A percentile compares a stretch with the other conserved stretches of the same genome.
Evolutionary conservation across 2,797 vertebrate species (phyloP).

Genomic region (Scyliorhinus canicula): DNA sequence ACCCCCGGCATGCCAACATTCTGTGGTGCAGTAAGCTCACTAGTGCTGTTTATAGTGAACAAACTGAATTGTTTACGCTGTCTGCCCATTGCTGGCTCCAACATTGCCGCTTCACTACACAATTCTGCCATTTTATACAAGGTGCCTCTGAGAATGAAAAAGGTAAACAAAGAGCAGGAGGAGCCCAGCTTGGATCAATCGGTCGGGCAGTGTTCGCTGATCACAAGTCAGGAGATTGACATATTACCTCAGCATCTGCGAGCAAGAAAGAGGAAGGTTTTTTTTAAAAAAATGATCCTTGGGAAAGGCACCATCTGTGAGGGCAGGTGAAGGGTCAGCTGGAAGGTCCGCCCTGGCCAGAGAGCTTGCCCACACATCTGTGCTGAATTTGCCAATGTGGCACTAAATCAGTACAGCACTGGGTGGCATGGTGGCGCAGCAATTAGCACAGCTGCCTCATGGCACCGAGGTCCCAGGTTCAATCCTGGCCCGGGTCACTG

Average conservation of each 20-base stretch:
- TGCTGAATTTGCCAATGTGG: background rate
- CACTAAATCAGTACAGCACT: background rate
- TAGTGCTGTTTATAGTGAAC: background rate
- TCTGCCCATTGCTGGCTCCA: background rate
- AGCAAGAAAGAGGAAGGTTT: background rate
- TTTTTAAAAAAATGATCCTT: background rate
- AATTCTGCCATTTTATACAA: background rate
- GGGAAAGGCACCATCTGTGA: background rate
- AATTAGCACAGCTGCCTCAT: too few species aligned
- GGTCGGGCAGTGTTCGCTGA: background rate
- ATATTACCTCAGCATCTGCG: background rate
- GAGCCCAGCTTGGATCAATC: background rate
- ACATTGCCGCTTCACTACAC: background rate
- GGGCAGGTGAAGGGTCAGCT: background rate
- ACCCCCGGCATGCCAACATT: background rate
- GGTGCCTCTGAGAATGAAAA: background rate
- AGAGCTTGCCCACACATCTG: background rate
- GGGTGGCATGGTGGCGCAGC: too few species aligned
- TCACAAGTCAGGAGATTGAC: background rate
- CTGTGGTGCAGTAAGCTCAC: background rate
- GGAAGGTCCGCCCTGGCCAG: background rate
- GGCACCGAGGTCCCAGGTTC: too few species aligned
- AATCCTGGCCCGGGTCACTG: too few species aligned
- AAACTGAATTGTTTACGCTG: background rate
- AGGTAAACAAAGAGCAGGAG: background rate